Conservation (phyloP, 2,797 vertebrate genomes). For the Gymnoscopelus braueri region DNA sequence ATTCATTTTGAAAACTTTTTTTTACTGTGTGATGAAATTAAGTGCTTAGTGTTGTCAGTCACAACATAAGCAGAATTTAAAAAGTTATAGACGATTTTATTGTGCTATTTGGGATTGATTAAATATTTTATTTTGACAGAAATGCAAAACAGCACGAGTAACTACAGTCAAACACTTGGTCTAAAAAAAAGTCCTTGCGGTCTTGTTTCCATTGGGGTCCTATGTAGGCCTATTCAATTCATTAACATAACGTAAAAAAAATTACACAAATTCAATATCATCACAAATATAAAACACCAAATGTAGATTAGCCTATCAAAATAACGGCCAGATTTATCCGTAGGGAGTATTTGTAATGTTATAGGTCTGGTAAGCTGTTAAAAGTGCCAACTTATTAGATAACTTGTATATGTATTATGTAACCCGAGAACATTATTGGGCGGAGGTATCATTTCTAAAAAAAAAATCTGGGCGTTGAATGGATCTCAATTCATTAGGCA, state of each 20-base stretch:
- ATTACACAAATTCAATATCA: too few relatives aligned
- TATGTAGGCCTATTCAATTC: too few relatives aligned
- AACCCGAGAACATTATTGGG: neutral
- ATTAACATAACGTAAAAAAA: too few relatives aligned
- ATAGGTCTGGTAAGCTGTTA: neutral
- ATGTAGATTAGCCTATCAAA: slow-evolving; percentile 4
- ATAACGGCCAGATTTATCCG: neutral
- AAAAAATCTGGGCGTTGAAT: slow-evolving; percentile 30
- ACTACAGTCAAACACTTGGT: too few relatives aligned
- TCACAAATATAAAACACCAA: too few relatives aligned
- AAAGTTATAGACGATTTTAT: neutral
- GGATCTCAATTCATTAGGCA: slow-evolving; percentile 23
- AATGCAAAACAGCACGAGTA: too few relatives aligned
- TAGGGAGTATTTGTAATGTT: neutral
- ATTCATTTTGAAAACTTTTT: slow-evolving; percentile 63
- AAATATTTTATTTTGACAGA: too few relatives aligned
- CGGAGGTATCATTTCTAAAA: slow-evolving; percentile 49
- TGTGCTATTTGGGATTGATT: too few relatives aligned
- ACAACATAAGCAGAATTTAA: neutral
- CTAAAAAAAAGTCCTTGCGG: too few relatives aligned
- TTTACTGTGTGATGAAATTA: slow-evolving; percentile 39
- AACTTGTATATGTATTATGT: neutral
- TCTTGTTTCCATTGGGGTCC: too few relatives aligned
- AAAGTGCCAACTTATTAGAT: neutral
- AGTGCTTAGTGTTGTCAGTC: slow-evolving; percentile 10